Conservation (phyloP, 1,140 invertebrate species). For the Steinernema feltiae region DNA sequence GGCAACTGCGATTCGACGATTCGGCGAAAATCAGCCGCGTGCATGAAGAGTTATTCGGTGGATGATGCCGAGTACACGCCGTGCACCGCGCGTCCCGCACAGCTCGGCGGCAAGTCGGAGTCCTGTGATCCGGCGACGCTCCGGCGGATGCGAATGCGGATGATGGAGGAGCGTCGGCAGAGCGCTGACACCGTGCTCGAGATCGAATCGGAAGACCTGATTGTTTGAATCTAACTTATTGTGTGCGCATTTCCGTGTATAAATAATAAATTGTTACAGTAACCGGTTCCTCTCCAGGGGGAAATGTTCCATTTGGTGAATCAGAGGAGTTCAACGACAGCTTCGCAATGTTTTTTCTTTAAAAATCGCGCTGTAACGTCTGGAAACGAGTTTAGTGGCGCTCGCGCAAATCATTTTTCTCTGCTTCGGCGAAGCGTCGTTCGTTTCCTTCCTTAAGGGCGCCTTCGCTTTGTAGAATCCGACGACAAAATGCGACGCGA, state of each 20-base stretch:
- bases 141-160: background rate
- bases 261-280: background rate
- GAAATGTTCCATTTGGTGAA: no score
- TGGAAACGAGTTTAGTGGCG: background rate
- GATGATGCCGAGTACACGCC: background rate
- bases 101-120: background rate
- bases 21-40: background rate
- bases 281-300: no score
- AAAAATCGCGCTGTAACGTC: background rate
- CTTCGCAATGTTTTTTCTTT: background rate
- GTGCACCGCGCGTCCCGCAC: background rate
- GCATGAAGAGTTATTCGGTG: background rate
- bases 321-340: no score
- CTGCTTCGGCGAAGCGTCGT: background rate
- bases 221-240: background rate
- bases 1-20: background rate
- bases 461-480: background rate
- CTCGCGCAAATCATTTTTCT: background rate
- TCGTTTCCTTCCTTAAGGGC: background rate
- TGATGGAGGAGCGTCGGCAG: background rate
- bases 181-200: constrained; percentile 21
- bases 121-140: background rate
- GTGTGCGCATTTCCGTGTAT: background rate
- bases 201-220: constrained; percentile 9
- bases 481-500: background rate